A percentile compares a stretch with the other conserved stretches of the same genome.
These are phyloP conservation scores for Conchocele bisecta DNA, from an alignment of 2,888 invertebrate genomes.

Conservation along the genomic window DNA sequence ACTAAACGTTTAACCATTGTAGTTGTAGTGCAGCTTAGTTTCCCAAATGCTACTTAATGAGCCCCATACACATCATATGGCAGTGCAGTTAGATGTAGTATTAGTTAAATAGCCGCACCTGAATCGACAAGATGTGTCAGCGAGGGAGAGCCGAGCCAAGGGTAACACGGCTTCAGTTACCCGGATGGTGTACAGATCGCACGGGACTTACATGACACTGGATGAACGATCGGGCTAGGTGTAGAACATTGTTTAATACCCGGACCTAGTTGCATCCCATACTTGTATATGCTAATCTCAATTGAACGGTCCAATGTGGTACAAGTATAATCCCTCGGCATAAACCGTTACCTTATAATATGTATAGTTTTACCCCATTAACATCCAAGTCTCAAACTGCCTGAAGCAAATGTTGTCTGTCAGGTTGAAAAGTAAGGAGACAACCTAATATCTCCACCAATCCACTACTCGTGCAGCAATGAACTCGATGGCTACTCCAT, in stretches of 20 bases:
- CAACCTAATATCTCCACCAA: constrained; percentile 30
- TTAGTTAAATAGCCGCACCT: constrained; percentile 22
- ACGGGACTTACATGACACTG: constrained; percentile 44
- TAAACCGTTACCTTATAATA: constrained; percentile 6
- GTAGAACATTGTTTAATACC: constrained; percentile 24
- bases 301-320: constrained; percentile 22
- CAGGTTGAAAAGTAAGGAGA: constrained; percentile 30
- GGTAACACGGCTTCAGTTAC: constrained; percentile 33
- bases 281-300: constrained; percentile 13
- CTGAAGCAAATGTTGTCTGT: constrained; percentile 7
- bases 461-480: not conserved
- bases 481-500: constrained; percentile 24
- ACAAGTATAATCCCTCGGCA: constrained; percentile 42
- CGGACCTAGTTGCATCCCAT: constrained; percentile 44
- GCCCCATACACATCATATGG: constrained; percentile 17
- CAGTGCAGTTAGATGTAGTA: not conserved
- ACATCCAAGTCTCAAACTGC: not conserved
- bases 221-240: constrained; percentile 50
- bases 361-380: not conserved
- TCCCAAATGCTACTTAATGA: constrained; percentile 35
- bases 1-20: too few relatives aligned
- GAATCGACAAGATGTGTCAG: constrained; percentile 43
- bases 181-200: constrained; percentile 47
- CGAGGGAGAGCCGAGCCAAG: constrained; percentile 47
- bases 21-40: constrained; percentile 14